These are phyloP conservation scores for Lottia scabra DNA, from an alignment of 2,888 invertebrate genomes.

Conservation along the genomic window DNA sequence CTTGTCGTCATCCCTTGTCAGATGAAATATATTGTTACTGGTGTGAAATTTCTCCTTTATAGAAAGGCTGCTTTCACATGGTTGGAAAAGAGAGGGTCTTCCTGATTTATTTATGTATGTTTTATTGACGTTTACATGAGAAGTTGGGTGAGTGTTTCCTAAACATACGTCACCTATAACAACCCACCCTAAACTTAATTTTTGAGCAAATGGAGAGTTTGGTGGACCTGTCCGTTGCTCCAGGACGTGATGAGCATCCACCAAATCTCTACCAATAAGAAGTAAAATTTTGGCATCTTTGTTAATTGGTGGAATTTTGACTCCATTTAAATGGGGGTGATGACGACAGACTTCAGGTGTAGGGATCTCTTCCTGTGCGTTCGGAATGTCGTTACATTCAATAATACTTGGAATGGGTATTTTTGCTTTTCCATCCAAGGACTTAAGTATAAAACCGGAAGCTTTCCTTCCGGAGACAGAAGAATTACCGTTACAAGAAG, in stretches of 20 bases:
- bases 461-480: too few relatives aligned
- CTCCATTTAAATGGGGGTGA: too few relatives aligned
- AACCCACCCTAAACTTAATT: slow-evolving; percentile 27
- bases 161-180: slow-evolving; percentile 32
- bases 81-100: background rate
- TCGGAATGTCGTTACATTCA: too few relatives aligned
- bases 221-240: slow-evolving; percentile 25
- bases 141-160: slow-evolving; percentile 22
- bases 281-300: slow-evolving; percentile 16
- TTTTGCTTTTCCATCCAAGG: too few relatives aligned
- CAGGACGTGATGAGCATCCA: slow-evolving; percentile 31
- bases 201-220: slow-evolving; percentile 26
- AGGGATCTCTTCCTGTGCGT: too few relatives aligned
- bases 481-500: too few relatives aligned
- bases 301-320: too few relatives aligned
- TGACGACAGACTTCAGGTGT: too few relatives aligned
- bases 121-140: slow-evolving; percentile 18
- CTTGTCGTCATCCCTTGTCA: slow-evolving; percentile 23
- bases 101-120: slow-evolving; percentile 3
- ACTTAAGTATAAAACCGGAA: too few relatives aligned
- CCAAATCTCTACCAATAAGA: slow-evolving; percentile 29
- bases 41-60: too few relatives aligned
- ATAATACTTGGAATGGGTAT: too few relatives aligned
- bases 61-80: too few relatives aligned
- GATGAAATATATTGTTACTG: slow-evolving; percentile 8